Base-by-base conservation (phyloP, 2,113 vertebrate genomes). In the Hiodon alosoides region DNA sequence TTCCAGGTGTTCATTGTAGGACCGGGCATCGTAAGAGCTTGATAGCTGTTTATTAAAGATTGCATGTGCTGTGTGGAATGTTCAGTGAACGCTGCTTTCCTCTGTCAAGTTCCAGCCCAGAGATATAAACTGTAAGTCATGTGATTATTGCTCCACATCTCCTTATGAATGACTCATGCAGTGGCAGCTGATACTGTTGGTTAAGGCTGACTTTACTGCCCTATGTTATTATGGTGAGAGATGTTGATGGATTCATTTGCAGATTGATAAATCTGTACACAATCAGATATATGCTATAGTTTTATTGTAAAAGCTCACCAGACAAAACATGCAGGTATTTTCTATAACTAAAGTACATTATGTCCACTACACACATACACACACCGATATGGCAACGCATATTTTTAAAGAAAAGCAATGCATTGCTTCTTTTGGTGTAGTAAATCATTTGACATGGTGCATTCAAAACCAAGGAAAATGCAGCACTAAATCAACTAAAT, bases 11-110 rank as follows among this genome's bases (percentile, higher is more conserved):
- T 82, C 65, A 58, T 72, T 13, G 80, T 66, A 73, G 81, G 79
- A 83, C 85, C 74, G 81, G 14, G 9, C 48, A 83, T 70, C 73
- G 67, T 9, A 31, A 31, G 65, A 65, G 74, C 79, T 75, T 73
- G 83, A 87, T 87, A 91, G 88, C 89, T 87, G 51, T 77, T 91
- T 81, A 92, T 92, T 92, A 91, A 86, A 87, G 77, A 85, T 90
- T 86, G 82, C 81, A 78, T 83, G 81, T 75, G 70, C 67, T 68
- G 16, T 72, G 77, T 17, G 74, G 79, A 86, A 88, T 82, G 77
- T 58, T 79, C 69, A 5, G 67, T 47, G 79, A 77, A 70, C 52
- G 57, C 52, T 59, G 60, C 69, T 81, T 77, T 79, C 84, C 84
- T 78, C 82, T 72, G 6, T 50, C 55, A 14, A 52, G 8, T 47